A percentile compares a stretch with the other conserved stretches of the same genome.
Conservation (phyloP, 2,113 vertebrate genomes). For the Burhinus oedicnemus region DNA sequence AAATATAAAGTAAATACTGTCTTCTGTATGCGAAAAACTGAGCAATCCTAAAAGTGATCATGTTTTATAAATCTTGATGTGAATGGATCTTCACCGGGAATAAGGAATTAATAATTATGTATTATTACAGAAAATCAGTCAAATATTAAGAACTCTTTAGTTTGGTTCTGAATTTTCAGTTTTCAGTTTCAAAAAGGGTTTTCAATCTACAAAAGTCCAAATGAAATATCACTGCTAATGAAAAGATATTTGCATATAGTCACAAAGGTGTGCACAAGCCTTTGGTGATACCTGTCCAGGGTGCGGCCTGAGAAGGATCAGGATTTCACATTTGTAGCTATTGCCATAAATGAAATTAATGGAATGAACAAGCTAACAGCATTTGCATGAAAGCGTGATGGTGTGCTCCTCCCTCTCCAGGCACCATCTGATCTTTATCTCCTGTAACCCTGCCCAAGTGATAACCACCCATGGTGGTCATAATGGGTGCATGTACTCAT, state of each 20-base stretch:
- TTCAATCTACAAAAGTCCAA: neutral
- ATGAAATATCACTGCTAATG: neutral
- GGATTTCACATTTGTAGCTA: neutral
- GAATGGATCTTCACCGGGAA: neutral
- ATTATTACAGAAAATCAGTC: neutral
- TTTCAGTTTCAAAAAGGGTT: neutral
- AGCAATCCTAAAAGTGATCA: neutral
- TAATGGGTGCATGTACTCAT: too few relatives aligned
- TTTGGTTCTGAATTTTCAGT: neutral
- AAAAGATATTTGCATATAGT: neutral
- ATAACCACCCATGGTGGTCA: too few relatives aligned
- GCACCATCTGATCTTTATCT: too few relatives aligned
- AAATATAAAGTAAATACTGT: neutral
- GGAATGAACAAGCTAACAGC: neutral
- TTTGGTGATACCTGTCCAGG: neutral
- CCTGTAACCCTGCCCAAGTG: too few relatives aligned
- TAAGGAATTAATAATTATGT: neutral
- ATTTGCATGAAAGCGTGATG: neutral
- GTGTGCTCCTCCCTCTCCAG: too few relatives aligned
- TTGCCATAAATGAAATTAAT: neutral
- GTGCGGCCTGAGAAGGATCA: neutral
- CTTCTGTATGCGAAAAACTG: neutral
- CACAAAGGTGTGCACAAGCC: neutral
- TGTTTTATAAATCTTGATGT: neutral
- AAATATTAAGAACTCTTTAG: neutral